Base-by-base conservation (phyloP, 2,888 invertebrate species). In the Cosmia trapezina region DNA sequence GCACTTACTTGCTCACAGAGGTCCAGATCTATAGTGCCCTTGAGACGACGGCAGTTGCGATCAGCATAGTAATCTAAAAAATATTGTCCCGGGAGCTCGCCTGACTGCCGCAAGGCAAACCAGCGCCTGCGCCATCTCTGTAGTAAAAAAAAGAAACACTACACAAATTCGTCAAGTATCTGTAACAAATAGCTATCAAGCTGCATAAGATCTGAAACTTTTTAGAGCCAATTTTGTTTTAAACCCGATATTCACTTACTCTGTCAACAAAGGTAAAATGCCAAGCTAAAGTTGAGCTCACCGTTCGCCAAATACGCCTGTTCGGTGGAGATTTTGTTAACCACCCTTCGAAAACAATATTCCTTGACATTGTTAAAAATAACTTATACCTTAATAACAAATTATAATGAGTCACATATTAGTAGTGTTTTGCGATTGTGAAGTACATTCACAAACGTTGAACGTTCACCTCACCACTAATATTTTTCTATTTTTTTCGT, bases 61-160 rank as follows among this genome's bases (percentile, higher is more conserved):
- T 99, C 99, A 54, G 98, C 98, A 94, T 98, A 99, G 94, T 99
- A 99, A 92, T 98, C 99, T 87, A 99, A 97, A 91, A 98, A 98
- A 96, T 98, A 99, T 94, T 99, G 99, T 73, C 98, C 98, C 69
- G 99, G 99, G 89, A 99, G 97, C 92, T 99, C 98, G 85, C 99
- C 98, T 53, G 98, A 98, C 92, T 98, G 98, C 84, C 98, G 98
- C 88, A 99, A 96, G 85, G 98, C 98, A 95, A 99, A 99, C 98
- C 98, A 99, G 89, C 99, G 97, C 92, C 98, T 97, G 93, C 99
- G 97, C 99, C 99, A 99, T 97, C 98, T 98, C 99, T 99, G 78
- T 73, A 76, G 82, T 78, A 76, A 81, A 68, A 65, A 69, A 68
- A 76, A 9, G 12, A 67, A 70, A 74, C 73, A 73, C 75, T 81